Evolutionary conservation across 2,113 vertebrate genomes (phyloP).

Genomic region (Uria aalge): DNA sequence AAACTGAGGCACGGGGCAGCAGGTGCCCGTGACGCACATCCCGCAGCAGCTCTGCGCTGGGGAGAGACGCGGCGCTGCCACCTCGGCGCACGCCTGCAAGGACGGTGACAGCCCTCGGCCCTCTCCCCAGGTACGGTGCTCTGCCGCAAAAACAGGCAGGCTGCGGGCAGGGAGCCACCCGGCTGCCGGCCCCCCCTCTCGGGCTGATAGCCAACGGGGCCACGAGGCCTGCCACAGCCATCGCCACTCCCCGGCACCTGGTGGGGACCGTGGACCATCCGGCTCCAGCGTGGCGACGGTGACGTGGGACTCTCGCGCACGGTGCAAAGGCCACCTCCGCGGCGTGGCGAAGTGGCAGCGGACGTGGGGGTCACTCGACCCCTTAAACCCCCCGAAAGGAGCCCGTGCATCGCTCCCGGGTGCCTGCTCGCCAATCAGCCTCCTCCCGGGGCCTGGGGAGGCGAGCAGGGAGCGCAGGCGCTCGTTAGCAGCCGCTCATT

Average conservation of each 20-base stretch:
- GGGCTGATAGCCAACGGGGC: background rate
- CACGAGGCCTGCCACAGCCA: background rate
- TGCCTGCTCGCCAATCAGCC: constrained; percentile 32
- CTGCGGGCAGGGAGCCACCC: background rate
- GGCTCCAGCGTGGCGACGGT: background rate
- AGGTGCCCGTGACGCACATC: background rate
- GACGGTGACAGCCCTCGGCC: background rate
- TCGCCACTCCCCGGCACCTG: background rate
- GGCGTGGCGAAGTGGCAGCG: background rate
- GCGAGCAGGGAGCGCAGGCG: background rate
- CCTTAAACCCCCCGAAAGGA: background rate
- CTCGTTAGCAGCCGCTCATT: constrained; percentile 75
- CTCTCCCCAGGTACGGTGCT: background rate
- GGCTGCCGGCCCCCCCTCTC: background rate
- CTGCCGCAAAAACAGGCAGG: background rate
- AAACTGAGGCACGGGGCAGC: background rate
- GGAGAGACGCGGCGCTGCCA: background rate
- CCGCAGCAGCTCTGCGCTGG: background rate
- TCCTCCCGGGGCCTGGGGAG: background rate
- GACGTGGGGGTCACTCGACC: background rate
- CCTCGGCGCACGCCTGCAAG: rapidly evolving
- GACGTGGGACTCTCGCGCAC: rapidly evolving
- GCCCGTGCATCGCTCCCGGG: background rate
- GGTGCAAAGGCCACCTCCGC: rapidly evolving
- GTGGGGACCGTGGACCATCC: background rate